Percentiles rank a stretch among this genome's conserved stretches.
Evolutionary conservation across 2,797 vertebrate species (phyloP).

Genomic region (Cryptoprocta ferox): DNA sequence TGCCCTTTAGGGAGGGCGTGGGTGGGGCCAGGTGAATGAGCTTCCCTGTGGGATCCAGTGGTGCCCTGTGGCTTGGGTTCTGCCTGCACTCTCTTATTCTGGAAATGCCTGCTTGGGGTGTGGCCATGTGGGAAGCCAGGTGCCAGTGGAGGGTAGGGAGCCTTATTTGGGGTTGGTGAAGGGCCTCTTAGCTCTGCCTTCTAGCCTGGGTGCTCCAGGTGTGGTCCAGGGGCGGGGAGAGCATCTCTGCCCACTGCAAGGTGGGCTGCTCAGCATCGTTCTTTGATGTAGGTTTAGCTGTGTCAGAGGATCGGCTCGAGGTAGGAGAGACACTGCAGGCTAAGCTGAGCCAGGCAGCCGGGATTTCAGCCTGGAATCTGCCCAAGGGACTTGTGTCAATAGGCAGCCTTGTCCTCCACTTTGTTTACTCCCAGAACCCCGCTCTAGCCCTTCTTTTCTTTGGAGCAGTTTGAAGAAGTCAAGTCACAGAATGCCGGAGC

Average conservation of each 20-base stretch:
- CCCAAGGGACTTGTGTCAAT: neutral
- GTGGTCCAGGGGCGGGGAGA: neutral
- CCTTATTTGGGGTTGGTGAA: slow-evolving; percentile 3
- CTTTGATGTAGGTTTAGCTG: slow-evolving; percentile 5
- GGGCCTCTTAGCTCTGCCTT: neutral
- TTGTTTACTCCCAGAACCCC: neutral
- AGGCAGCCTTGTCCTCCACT: neutral
- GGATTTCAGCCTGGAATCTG: slow-evolving; percentile 50
- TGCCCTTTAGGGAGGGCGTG: neutral
- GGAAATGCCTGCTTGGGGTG: slow-evolving; percentile 53
- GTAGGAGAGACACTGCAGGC: neutral
- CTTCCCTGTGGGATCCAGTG: neutral
- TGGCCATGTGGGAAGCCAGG: slow-evolving; percentile 7
- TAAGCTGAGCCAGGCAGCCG: neutral
- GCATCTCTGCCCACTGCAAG: neutral
- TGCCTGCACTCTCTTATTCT: neutral
- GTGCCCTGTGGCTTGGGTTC: neutral
- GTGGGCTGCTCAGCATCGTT: neutral
- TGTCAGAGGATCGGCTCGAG: neutral
- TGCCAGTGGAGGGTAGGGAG: neutral
- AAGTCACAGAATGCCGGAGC: neutral
- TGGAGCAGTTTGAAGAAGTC: neutral
- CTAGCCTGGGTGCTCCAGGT: neutral
- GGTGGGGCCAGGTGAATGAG: neutral
- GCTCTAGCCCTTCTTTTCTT: neutral